phyloP scores from a whole-genome alignment of 2,888 invertebrate species.

The Linnaemya vulpina region DNA sequence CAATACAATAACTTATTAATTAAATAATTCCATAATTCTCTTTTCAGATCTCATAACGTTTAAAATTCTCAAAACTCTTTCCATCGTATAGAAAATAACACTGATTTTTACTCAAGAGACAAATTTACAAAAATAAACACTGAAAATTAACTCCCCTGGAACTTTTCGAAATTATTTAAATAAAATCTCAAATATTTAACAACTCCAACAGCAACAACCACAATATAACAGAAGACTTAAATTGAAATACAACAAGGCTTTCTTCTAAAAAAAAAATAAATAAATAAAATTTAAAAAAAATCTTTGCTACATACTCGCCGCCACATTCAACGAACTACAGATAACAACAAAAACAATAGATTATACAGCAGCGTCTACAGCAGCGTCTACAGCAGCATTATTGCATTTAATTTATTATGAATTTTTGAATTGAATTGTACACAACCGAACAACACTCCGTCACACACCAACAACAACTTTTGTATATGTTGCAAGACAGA shows the following conservation, averaged over 20 bases:
- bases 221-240: constrained; percentile 58
- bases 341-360: constrained; percentile 30
- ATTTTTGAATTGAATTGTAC: constrained; percentile 45
- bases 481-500: constrained; percentile 39
- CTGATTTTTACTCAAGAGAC: neutral
- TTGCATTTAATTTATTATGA: constrained; percentile 46
- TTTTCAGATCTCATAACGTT: constrained; percentile 71
- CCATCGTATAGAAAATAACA: constrained; percentile 6
- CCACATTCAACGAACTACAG: constrained; percentile 67
- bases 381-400: no score
- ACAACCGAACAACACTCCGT: neutral
- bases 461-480: constrained; percentile 12
- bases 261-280: constrained; percentile 39
- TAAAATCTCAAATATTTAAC: constrained; percentile 32
- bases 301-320: constrained; percentile 64
- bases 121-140: constrained; percentile 7
- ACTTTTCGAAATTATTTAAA: constrained; percentile 18
- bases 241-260: constrained; percentile 64
- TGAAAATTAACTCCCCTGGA: constrained; percentile 17
- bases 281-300: no score
- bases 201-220: constrained; percentile 49
- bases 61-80: constrained; percentile 36
- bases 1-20: no score
- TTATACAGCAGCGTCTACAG: no score
- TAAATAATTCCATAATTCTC: neutral